Conservation (phyloP, 2,113 vertebrate species). For the Fulica atra region DNA sequence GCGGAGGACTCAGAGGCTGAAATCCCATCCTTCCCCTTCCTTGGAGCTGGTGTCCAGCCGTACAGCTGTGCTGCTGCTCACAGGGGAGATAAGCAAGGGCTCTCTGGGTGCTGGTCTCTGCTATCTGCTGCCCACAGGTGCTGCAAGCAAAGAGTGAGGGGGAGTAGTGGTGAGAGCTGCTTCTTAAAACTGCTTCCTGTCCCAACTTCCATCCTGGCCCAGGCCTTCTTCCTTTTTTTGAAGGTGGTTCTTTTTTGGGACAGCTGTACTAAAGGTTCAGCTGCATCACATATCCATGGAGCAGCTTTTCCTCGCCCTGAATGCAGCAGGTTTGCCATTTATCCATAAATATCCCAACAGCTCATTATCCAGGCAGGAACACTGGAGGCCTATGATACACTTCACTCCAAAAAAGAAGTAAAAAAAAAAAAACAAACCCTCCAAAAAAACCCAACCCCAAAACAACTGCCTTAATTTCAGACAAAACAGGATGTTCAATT, state of each 20-base stretch:
- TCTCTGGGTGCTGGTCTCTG: background rate
- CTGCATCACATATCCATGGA: background rate
- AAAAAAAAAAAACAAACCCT: background rate
- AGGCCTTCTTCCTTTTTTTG: background rate
- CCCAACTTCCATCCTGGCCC: background rate
- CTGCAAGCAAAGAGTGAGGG: background rate
- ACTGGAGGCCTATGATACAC: background rate
- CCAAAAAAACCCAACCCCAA: background rate
- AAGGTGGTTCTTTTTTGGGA: background rate
- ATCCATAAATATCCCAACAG: conserved; percentile 31
- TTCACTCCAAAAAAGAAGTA: background rate
- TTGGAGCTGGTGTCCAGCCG: background rate
- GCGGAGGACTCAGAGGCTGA: background rate
- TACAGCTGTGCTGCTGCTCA: background rate
- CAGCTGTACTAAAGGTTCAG: background rate
- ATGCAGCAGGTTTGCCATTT: conserved; percentile 21
- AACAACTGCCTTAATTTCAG: background rate
- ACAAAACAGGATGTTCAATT: conserved; percentile 64
- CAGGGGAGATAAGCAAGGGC: background rate
- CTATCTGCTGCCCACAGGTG: background rate
- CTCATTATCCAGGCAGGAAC: conserved; percentile 14
- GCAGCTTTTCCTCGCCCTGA: background rate
- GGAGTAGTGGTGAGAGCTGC: background rate
- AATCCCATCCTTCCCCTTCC: background rate
- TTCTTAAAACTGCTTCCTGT: background rate